Base-by-base conservation (phyloP, 2,113 vertebrate species). In the Gymnogyps californianus region DNA sequence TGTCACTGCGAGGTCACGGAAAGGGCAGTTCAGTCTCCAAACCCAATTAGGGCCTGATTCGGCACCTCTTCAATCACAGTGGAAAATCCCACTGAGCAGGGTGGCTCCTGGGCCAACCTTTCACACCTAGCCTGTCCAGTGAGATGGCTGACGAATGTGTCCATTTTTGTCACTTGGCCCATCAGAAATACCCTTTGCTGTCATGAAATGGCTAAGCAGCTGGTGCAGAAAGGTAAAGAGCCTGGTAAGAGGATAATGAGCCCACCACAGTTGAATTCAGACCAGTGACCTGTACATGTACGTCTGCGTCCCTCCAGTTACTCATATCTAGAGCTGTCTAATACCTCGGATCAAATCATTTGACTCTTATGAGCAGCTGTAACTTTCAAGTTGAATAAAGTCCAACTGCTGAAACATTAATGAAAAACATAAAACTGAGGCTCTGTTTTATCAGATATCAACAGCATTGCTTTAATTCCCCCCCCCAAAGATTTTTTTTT, bases 21-120 rank as follows among this genome's bases (percentile, higher is more conserved):
- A 83, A 95, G 95, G 97, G 86, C 95, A 84, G 18, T 44, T 89
- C 83, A 52, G 61, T 69, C 86, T 91, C 72, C 31, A 78, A 67
- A 78, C 74, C n/a, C 42, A 91, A n/a, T 90, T 92, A 90, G 57
- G 80, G 52, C 69, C 75, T 57, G 69, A 76, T 75, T 83, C 0
- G 0, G 36, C 47, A 87, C 26, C 77, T 82, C 83, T 89, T 89
- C 69, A 64, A 5, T 87, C 77, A 26, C 61, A 9, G 62, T 70
- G 62, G 67, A 69, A 65, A 84, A 76, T 71, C 65, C 72, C 44
- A 17, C 26, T 0, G 9, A 64, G 47, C 36, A 28, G 13, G 6
- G 38, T 81, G 40, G 21, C 42, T 95, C 44, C 52, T 1, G 13
- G 44, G 57, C n/a, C 42, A 80, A 64, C 40, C 69, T 93, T 93